Conservation (phyloP, 2,113 vertebrate species). For the Sapayoa aenigma region DNA sequence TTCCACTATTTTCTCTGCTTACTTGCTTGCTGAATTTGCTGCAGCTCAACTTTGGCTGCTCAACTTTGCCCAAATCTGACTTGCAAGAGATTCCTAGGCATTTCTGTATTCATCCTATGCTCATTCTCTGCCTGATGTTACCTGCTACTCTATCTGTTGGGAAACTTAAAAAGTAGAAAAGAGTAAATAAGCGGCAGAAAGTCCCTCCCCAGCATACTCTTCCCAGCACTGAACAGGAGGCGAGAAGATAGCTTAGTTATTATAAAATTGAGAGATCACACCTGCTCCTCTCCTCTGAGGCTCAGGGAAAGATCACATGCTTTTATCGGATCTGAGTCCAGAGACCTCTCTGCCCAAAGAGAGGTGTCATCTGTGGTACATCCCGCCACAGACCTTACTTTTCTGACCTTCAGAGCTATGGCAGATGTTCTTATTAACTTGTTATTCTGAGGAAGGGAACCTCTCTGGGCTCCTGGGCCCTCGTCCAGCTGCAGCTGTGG, state of each 20-base stretch:
- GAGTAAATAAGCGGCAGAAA: neutral
- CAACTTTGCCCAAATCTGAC: neutral
- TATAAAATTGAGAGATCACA: neutral
- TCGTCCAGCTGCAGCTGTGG: constrained; percentile 52
- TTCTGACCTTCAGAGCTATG: constrained; percentile 16
- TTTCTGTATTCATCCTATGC: neutral
- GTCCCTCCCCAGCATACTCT: neutral
- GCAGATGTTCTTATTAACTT: constrained; percentile 59
- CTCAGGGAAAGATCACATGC: neutral
- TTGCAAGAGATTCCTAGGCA: neutral
- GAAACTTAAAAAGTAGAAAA: neutral
- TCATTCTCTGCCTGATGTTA: neutral
- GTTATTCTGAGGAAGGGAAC: constrained; percentile 29
- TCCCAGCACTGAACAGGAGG: neutral
- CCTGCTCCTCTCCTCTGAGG: neutral
- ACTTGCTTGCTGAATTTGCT: neutral
- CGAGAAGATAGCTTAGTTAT: neutral
- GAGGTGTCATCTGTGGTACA: neutral
- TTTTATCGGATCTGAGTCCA: neutral
- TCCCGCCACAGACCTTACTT: neutral
- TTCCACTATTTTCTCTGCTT: neutral
- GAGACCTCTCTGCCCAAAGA: neutral
- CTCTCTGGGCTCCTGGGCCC: constrained; percentile 18
- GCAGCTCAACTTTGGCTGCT: neutral
- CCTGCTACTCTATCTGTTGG: neutral